Evolutionary conservation across 2,888 invertebrate species (phyloP).

Genomic region (Tenthredo mesomela): DNA sequence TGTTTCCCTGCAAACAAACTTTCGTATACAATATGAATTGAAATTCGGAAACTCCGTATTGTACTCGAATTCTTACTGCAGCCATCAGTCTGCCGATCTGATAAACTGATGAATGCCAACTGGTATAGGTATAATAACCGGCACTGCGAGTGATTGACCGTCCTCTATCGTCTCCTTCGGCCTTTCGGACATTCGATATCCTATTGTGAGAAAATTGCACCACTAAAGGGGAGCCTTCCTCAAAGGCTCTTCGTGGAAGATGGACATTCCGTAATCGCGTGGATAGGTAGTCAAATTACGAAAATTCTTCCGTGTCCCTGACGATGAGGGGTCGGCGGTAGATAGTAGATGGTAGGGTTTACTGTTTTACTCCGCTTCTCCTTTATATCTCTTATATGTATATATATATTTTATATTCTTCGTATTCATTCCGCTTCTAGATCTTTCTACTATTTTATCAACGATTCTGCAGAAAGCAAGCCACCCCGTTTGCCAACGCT

Average conservation of each 20-base stretch:
- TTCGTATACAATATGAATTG: background rate
- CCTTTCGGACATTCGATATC: slow-evolving; percentile 11
- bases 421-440: background rate
- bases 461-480: background rate
- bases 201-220: background rate
- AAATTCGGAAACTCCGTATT: background rate
- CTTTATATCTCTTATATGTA: background rate
- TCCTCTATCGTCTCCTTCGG: background rate
- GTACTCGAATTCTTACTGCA: background rate
- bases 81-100: background rate
- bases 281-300: slow-evolving; percentile 38
- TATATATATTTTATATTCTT: background rate
- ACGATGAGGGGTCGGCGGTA: background rate
- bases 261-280: slow-evolving; percentile 31
- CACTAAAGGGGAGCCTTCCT: background rate
- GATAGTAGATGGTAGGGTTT: background rate
- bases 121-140: slow-evolving; percentile 14
- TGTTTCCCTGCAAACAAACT: background rate
- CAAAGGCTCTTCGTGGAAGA: background rate
- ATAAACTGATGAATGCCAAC: background rate
- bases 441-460: background rate
- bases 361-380: slow-evolving; percentile 3
- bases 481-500: background rate
- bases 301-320: slow-evolving; percentile 4
- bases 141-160: background rate